A percentile compares a stretch with the other conserved stretches of the same genome.
Evolutionary conservation across 2,888 invertebrate genomes (phyloP).

Genomic region (Lissonota sp.): DNA sequence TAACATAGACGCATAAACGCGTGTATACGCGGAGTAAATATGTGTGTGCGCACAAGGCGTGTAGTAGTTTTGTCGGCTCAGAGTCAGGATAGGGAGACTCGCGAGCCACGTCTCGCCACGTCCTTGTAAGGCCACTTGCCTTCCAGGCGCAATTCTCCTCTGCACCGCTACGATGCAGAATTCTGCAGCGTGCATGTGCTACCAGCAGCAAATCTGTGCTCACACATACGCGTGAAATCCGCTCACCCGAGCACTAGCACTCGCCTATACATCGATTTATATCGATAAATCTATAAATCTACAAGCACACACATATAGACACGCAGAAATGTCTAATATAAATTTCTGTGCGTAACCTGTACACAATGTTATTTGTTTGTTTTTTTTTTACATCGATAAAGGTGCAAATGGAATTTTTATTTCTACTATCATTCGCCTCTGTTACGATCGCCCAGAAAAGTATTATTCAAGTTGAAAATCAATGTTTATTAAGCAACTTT

Average conservation of each 20-base stretch:
- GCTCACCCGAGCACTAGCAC: constrained; percentile 12
- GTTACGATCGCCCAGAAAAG: too few species aligned
- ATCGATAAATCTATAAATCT: not conserved
- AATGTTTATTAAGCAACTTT: too few species aligned
- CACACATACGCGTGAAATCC: not conserved
- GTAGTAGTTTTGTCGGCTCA: constrained; percentile 58
- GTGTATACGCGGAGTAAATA: constrained; percentile 2
- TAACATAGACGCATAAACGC: not conserved
- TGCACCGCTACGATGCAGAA: constrained; percentile 52
- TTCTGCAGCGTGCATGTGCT: constrained; percentile 61
- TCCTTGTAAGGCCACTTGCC: constrained; percentile 84
- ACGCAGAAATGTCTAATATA: too few species aligned
- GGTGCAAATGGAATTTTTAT: not conserved
- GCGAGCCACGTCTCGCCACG: constrained; percentile 75
- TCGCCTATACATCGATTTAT: not conserved
- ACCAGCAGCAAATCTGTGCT: constrained; percentile 5
- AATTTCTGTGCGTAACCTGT: too few species aligned
- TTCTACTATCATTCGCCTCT: too few species aligned
- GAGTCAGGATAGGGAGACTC: constrained; percentile 56
- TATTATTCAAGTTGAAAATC: too few species aligned
- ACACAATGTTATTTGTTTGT: not conserved
- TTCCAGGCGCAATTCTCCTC: constrained; percentile 71
- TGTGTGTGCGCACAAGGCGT: constrained; percentile 31
- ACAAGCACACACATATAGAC: not conserved
- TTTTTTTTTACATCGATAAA: not conserved